Evolutionary conservation across 2,113 vertebrate species (phyloP).

Genomic region (Reinhardtius hippoglossoides): DNA sequence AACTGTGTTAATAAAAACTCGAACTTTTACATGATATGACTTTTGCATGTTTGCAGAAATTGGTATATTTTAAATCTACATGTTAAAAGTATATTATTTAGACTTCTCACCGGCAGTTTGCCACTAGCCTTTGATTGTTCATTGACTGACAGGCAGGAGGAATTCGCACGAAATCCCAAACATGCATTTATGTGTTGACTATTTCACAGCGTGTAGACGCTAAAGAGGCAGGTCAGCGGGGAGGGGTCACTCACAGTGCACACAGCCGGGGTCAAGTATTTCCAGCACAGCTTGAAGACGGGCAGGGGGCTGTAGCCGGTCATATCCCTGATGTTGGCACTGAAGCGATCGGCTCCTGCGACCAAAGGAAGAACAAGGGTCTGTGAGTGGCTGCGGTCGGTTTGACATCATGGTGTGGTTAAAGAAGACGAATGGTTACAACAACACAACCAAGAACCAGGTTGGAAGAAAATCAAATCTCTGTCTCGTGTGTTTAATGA

Average conservation of each 20-base stretch:
- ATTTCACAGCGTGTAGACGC: slow-evolving; percentile 14
- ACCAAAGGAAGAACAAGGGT: neutral
- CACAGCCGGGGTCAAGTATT: slow-evolving; percentile 77
- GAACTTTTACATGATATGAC: no score
- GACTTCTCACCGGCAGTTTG: no score
- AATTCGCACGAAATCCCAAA: neutral
- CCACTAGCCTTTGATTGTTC: no score
- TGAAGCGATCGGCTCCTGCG: slow-evolving; percentile 78
- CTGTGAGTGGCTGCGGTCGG: slow-evolving; percentile 1
- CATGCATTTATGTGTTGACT: neutral
- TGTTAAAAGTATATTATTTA: no score
- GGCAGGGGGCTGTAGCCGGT: slow-evolving; percentile 69
- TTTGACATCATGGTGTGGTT: neutral
- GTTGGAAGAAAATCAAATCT: no score
- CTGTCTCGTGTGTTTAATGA: no score
- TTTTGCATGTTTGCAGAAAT: no score
- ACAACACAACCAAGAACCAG: no score
- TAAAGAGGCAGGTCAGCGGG: neutral
- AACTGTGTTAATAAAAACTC: neutral
- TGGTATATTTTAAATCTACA: no score
- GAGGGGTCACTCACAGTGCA: slow-evolving; percentile 78
- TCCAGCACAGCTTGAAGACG: slow-evolving; percentile 81
- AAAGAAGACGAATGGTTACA: no score
- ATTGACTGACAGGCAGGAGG: no score
- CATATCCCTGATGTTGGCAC: slow-evolving; percentile 77